Base-by-base conservation (phyloP, 2,888 invertebrate genomes). In the Schrankia costaestrigalis region DNA sequence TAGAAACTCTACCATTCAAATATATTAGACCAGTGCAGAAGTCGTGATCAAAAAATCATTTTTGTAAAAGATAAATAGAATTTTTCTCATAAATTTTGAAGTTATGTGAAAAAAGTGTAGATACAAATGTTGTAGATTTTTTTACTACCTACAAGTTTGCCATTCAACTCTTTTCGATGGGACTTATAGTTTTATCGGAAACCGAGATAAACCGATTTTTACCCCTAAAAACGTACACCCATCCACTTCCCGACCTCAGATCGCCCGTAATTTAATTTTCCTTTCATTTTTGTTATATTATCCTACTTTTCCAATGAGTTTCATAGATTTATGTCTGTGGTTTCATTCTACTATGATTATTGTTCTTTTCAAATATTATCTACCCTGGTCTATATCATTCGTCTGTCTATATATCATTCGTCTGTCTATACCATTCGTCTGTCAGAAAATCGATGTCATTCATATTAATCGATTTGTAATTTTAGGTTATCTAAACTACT, bases 261-360 rank as follows among this genome's bases (percentile, higher is more conserved):
- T 24, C 32, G 31, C 29, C 38, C 33, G 29, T 38, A 38, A 29
- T 29, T 38, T 32, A 27, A 29, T 33, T 38, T 33, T 38, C 26
- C 33, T 30, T 32, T 32, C 22, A 33, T 38, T 38, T 33, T 33
- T 38, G n/a, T 32, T 10, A 32, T 37, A 37, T 37, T 32, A 19
- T 15, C 32, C 25, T 25, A 25, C 27, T 32, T 37, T 37, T 29
- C 26, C 13, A 37, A 32, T 29, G 29, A n/a, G n/a, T n/a, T n/a
- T n/a, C n/a, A n/a, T n/a, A n/a, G n/a, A n/a, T n/a, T n/a, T n/a
- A n/a, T n/a, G n/a, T n/a, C n/a, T n/a, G n/a, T n/a, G 29, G 32
- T 29, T 32, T 37, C 37, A 37, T 37, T 22, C 29, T 29, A 32
- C 29, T 29, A 29, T 28, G 11, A 21, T 26, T 36, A 24, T 29